Percentiles rank a stretch among this genome's conserved stretches.
These are phyloP conservation scores for Eolophus roseicapilla DNA, from an alignment of 2,113 vertebrate species.

Conservation along the genomic window DNA sequence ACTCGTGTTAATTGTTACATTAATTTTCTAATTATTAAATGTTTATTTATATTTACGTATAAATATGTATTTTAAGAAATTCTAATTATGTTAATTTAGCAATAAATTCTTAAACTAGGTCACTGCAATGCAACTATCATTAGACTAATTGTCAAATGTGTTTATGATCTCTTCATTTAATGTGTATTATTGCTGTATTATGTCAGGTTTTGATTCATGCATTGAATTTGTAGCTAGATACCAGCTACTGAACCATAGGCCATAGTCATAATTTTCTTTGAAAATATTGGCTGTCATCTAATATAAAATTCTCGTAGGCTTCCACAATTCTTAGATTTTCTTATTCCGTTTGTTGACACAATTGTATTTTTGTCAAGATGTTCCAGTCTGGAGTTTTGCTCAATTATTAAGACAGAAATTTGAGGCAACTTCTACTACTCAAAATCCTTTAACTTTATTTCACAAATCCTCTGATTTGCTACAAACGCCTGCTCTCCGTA, in stretches of 20 bases:
- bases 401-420: neutral
- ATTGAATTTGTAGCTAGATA: neutral
- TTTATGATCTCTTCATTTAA: neutral
- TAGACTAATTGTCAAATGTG: too few relatives aligned
- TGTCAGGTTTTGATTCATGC: neutral
- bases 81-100: too few relatives aligned
- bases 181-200: neutral
- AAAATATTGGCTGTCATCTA: neutral
- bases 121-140: too few relatives aligned
- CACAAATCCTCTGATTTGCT: neutral
- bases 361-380: neutral
- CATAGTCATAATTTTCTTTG: neutral
- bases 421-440: neutral
- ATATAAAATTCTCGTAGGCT: neutral
- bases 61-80: too few relatives aligned
- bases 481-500: neutral
- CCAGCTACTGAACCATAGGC: neutral
- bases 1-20: too few relatives aligned
- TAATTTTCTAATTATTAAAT: too few relatives aligned
- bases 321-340: neutral
- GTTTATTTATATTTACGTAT: too few relatives aligned
- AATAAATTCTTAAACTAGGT: too few relatives aligned
- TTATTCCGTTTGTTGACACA: neutral
- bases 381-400: neutral
- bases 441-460: neutral